A percentile compares a stretch with the other conserved stretches of the same genome.
Evolutionary conservation across 2,888 invertebrate genomes (phyloP).

Genomic region (Ferdinandea cuprea): DNA sequence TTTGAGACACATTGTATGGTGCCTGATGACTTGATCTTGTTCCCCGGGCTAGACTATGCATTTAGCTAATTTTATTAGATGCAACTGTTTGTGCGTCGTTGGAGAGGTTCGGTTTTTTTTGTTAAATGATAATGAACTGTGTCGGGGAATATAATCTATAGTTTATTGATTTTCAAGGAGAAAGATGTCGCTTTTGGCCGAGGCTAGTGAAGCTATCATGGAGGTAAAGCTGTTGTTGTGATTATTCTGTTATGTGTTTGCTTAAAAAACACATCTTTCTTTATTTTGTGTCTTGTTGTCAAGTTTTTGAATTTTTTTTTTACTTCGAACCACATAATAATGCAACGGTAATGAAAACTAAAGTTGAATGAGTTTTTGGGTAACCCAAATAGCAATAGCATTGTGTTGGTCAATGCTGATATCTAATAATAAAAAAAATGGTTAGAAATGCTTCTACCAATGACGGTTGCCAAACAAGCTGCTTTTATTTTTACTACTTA

Average conservation of each 20-base stretch:
- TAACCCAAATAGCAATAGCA: background rate
- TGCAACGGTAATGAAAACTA: background rate
- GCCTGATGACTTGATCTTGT: constrained; percentile 38
- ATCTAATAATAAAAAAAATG: no score
- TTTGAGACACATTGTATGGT: background rate
- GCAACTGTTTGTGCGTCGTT: background rate
- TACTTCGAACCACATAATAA: background rate
- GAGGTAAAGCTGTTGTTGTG: constrained; percentile 16
- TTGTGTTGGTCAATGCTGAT: no score
- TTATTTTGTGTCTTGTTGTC: background rate
- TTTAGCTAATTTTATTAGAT: constrained; percentile 54
- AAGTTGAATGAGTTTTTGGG: background rate
- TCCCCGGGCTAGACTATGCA: constrained; percentile 26
- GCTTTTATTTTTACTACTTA: no score
- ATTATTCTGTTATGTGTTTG: constrained; percentile 10
- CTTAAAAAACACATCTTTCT: constrained; percentile 8
- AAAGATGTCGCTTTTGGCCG: background rate
- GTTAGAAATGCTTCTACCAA: no score
- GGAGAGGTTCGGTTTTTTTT: constrained; percentile 3
- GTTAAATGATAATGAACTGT: constrained; percentile 20
- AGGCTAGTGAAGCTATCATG: constrained; percentile 15
- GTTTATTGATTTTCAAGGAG: constrained; percentile 39
- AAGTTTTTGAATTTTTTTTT: background rate
- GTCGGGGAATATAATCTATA: constrained; percentile 36
- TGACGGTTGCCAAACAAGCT: no score